phyloP scores from a whole-genome alignment of 2,888 invertebrate genomes.

The Rhimphoctona megacephalus region DNA sequence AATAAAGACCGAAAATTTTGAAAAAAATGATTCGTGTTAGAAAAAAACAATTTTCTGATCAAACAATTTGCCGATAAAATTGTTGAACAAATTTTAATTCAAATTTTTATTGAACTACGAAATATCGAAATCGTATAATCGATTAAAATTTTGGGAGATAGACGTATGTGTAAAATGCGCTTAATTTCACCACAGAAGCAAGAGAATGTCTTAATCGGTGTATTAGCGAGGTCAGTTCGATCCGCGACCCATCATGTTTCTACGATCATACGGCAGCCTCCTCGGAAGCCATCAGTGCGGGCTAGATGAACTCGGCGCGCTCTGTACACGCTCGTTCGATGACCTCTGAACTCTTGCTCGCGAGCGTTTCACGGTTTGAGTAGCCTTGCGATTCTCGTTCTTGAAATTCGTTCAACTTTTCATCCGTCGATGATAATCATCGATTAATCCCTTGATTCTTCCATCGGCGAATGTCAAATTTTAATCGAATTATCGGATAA shows the following conservation, averaged over 20 bases:
- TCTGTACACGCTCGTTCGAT: constrained; percentile 54
- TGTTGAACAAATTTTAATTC: background rate
- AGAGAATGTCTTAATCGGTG: background rate
- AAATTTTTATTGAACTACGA: background rate
- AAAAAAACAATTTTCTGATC: background rate
- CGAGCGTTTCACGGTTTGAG: background rate
- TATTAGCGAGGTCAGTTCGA: constrained; percentile 46
- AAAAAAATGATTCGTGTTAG: no score
- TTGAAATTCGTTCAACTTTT: background rate
- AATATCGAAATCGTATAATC: background rate
- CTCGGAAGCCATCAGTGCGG: constrained; percentile 16
- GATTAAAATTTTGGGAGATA: background rate
- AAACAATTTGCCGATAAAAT: background rate
- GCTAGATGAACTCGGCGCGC: constrained; percentile 43
- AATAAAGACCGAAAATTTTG: no score
- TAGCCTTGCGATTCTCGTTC: background rate
- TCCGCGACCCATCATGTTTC: constrained; percentile 13
- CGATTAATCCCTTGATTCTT: background rate
- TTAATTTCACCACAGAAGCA: constrained; percentile 16
- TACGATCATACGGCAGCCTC: constrained; percentile 3
- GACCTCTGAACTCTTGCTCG: constrained; percentile 61
- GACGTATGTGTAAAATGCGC: background rate
- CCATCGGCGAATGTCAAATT: background rate
- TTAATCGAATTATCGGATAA: background rate
- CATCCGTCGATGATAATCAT: background rate